Base-by-base conservation (phyloP, 2,888 invertebrate genomes). In the Bombylius discolor region DNA sequence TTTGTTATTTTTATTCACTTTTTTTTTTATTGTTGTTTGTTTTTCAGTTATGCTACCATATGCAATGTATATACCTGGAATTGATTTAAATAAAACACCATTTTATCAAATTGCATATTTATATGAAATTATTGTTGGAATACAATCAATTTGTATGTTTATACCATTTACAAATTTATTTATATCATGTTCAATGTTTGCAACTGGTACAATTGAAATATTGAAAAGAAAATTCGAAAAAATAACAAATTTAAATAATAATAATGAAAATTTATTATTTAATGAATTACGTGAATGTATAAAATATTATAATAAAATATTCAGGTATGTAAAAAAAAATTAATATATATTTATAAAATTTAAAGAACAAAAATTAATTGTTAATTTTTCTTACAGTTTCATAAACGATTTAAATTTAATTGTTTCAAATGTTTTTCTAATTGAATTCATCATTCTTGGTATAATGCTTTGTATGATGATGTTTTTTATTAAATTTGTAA, bases 401-500 rank as follows among this genome's bases (percentile, higher is more conserved):
- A 53, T 59, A 12, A 8, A 58, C 9, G 55, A 52, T 31, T 51
- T 66, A 13, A 63, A 63, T 47, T 45, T 56, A 12, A 50, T 65
- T 51, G 58, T 65, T 12, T 62, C 63, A 2, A 42, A 61, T 14
- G 56, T 61, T 5, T 61, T 58, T 39, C 51, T 65, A 5, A 49
- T 60, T 14, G 65, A 65, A 34, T 60, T 64, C 9, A 5, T 63
- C 3, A 47, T 64, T 8, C 63, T 63, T 50, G 60, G 60, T 7
- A 14, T 64, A 6, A 64, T 66, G 64, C 49, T 66, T 7, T 65
- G 62, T 53, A 61, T 62, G 39, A 52, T 65, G 8, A 42, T 65
- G 47, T 58, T 63, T 5, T 62, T 62, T 44, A 45, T 63, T 14
- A 33, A 59, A 8, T 39, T 60, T 53, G 65, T 65, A 47, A 58